Percentiles rank a stretch among this genome's conserved stretches.
These are phyloP conservation scores for Tortricodes alternella DNA, from an alignment of 2,888 invertebrate species.

Conservation along the genomic window DNA sequence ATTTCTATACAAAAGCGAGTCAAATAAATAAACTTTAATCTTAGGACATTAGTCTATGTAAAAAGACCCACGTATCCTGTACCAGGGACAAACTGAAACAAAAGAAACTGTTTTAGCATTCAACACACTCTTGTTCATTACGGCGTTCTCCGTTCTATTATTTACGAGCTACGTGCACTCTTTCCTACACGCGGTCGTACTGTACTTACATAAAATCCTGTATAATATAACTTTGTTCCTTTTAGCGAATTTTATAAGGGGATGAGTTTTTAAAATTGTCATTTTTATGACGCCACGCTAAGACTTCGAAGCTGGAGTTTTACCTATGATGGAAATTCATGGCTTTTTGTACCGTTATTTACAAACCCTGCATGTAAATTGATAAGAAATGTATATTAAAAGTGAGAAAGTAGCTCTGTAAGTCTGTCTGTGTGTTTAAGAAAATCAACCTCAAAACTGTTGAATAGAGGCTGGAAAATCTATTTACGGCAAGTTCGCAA, in stretches of 20 bases:
- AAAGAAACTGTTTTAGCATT: slow-evolving; percentile 40
- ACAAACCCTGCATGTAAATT: no score
- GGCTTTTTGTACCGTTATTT: no score
- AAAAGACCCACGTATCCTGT: slow-evolving; percentile 9
- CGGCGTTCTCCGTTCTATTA: slow-evolving; percentile 42
- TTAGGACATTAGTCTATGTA: not conserved
- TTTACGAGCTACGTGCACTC: slow-evolving; percentile 42
- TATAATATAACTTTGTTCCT: slow-evolving; percentile 24
- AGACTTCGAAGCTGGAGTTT: slow-evolving; percentile 11
- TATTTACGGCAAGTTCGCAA: no score
- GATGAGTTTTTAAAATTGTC: slow-evolving; percentile 15
- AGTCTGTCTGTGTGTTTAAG: no score
- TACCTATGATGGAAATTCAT: no score
- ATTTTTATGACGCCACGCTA: slow-evolving; percentile 13
- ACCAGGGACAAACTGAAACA: slow-evolving; percentile 24
- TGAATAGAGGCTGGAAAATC: no score
- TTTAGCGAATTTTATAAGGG: slow-evolving; percentile 10
- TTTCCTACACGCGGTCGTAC: slow-evolving; percentile 28
- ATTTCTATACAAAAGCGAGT: no score
- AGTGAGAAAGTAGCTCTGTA: no score
- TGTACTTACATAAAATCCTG: slow-evolving; percentile 22
- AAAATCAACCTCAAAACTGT: no score
- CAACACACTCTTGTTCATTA: slow-evolving; percentile 42
- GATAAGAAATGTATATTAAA: no score
- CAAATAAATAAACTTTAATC: no score